Evolutionary conservation across 2,888 invertebrate species (phyloP), one percentile per base, ranked within the genome.

Genomic region (Zeuzera pyrina): DNA sequence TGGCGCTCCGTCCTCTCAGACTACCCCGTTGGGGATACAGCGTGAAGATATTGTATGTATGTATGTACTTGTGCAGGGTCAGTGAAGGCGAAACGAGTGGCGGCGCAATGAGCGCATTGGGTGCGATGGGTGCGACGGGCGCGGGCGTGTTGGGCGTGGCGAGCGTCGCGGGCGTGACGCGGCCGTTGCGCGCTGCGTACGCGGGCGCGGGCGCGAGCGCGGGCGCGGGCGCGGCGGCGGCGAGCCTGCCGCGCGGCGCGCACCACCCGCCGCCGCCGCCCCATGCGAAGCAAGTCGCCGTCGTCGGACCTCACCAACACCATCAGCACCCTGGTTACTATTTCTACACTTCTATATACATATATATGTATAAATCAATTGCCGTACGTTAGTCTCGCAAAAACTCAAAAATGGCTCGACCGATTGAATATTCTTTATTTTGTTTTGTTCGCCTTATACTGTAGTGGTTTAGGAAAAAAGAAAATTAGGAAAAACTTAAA

Each of bases 211-310:
- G 51, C 24, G 49, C 37, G 19, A 41, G 37, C 23, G 42, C 38
- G 12, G 34, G 67, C 36, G 29, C 42, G 36, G 65, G 70, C 52
- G 62, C 63, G 11, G 70, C 64, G 34, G 72, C 74, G 29, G 76
- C 84, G 32, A 70, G 69, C 45, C 54, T 84, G 56, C 84, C 84
- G 45, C 78, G 83, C 49, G 84, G 84, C 45, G 84, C 84, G 35
- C 79, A 79, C 52, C 77, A 69, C 40, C 81, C 72, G 46, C 55
- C 58, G 37, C 53, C 51, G 39, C 50, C 51, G 39, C 51, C 16
- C 25, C 34, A 34, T 30, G 34, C 33, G 34, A 31, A 6, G 32
- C 28, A 37, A 35, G 36, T 30, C 3, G 27, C 30, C 30, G 25
- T 14, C 22, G 15, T 13, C 15, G 16, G 25, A 24, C 30, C 25